phyloP scores from a whole-genome alignment of 2,113 vertebrate species.

The Etia nguti region DNA sequence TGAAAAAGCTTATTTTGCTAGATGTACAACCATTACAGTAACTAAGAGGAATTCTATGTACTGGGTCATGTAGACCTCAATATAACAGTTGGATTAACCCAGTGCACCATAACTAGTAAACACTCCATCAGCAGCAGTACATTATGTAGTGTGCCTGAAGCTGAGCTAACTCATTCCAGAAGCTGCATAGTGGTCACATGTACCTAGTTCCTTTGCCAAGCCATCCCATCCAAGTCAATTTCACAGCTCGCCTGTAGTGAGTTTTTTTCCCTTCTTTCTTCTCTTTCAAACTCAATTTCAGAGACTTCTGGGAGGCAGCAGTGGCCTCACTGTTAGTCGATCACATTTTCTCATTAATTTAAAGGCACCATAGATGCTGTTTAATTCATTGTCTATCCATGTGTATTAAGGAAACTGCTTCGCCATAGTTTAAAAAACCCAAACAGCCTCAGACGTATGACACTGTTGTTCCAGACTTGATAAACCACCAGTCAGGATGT shows the following conservation, averaged over 20 bases:
- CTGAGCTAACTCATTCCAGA: conserved; percentile 30
- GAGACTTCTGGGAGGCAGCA: conserved; percentile 50
- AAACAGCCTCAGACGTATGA: conserved; percentile 36
- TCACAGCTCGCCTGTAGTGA: conserved; percentile 29
- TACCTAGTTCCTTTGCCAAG: conserved; percentile 40
- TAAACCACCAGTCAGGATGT: conserved; percentile 49
- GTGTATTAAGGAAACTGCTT: conserved; percentile 53
- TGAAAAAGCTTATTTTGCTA: neutral
- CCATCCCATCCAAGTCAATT: conserved; percentile 61
- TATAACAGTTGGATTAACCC: neutral
- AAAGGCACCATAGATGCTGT: conserved; percentile 54
- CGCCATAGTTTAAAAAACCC: neutral
- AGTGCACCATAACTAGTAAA: neutral
- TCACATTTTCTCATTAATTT: conserved; percentile 73
- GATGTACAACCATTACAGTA: neutral
- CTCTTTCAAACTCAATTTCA: conserved; percentile 70
- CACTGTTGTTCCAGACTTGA: conserved; percentile 50
- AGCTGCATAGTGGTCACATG: conserved; percentile 16
- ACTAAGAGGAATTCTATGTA: neutral
- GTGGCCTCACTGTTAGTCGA: conserved; percentile 52
- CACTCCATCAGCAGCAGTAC: neutral
- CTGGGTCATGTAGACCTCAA: neutral
- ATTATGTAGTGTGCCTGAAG: neutral
- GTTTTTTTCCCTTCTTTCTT: conserved; percentile 23
- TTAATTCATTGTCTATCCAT: conserved; percentile 60